These are phyloP conservation scores for Oopsacas minuta DNA, from an alignment of 37 sponge, comb jelly and placozoan genomes.

Conservation along the genomic window DNA sequence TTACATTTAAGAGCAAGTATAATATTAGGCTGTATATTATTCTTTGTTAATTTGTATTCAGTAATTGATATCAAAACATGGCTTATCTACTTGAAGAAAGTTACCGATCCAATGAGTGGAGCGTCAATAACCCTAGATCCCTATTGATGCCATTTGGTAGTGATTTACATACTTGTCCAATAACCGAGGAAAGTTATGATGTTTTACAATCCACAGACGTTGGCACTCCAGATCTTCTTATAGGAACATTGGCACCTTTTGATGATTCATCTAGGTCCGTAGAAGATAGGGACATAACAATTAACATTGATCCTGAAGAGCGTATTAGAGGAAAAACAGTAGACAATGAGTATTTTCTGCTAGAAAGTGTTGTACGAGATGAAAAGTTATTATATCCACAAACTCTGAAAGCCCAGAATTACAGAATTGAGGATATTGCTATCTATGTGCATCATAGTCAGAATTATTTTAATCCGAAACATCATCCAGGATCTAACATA, in stretches of 20 bases:
- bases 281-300: not conserved
- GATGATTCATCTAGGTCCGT: not conserved
- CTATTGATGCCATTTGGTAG: not conserved
- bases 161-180: not conserved
- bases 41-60: not conserved
- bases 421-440: not conserved
- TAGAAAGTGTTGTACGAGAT: not conserved
- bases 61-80: not conserved
- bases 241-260: not conserved
- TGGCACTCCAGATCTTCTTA: not conserved
- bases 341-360: not conserved
- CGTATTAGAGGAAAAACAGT: not conserved
- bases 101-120: not conserved
- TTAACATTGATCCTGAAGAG: not conserved
- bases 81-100: not conserved
- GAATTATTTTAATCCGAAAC: not conserved
- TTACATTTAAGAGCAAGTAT: no score
- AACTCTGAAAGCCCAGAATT: not conserved
- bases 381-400: not conserved
- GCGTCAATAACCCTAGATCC: not conserved
- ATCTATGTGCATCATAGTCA: slow-evolving; percentile 10
- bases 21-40: no score
- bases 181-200: not conserved
- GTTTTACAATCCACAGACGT: not conserved
- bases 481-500: not conserved